These are phyloP conservation scores for Habropoda laboriosa DNA, from an alignment of 1,140 invertebrate genomes.

Conservation along the genomic window DNA sequence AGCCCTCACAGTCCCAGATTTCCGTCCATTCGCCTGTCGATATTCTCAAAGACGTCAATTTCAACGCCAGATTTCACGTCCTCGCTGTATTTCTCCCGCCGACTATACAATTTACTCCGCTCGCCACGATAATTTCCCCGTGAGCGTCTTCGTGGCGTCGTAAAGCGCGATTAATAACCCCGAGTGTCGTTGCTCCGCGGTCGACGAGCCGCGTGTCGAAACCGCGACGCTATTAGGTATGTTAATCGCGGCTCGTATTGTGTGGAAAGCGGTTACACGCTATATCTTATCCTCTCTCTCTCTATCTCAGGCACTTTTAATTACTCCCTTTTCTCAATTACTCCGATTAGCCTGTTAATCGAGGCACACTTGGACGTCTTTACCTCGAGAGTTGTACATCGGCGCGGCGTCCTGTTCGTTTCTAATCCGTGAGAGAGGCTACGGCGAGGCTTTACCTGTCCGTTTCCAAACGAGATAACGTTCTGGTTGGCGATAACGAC, in stretches of 20 bases:
- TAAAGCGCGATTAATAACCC: slow-evolving; percentile 41
- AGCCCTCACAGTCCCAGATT: too few relatives aligned
- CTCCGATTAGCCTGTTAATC: too few relatives aligned
- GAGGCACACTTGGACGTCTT: neutral
- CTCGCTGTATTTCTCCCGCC: too few relatives aligned
- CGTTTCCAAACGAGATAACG: slow-evolving; percentile 53
- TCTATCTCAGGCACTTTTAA: neutral
- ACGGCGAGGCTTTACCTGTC: slow-evolving; percentile 28
- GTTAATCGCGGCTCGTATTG: slow-evolving; percentile 24
- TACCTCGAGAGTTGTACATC: too few relatives aligned
- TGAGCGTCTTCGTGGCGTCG: neutral
- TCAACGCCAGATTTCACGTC: too few relatives aligned
- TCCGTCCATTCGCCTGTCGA: too few relatives aligned
- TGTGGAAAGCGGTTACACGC: neutral
- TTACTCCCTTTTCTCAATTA: too few relatives aligned
- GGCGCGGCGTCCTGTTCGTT: too few relatives aligned
- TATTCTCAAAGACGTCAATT: too few relatives aligned
- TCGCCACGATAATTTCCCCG: slow-evolving; percentile 12
- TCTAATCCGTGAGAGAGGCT: neutral
- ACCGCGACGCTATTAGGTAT: slow-evolving; percentile 35
- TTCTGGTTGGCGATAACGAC: slow-evolving; percentile 36
- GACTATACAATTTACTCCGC: too few relatives aligned
- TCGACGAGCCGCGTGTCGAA: slow-evolving; percentile 16
- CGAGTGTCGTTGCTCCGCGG: slow-evolving; percentile 22
- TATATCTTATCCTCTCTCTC: neutral